A percentile compares a stretch with the other conserved stretches of the same genome.
phyloP scores from a whole-genome alignment of 2,797 vertebrate species.

The Fundulus diaphanus region DNA sequence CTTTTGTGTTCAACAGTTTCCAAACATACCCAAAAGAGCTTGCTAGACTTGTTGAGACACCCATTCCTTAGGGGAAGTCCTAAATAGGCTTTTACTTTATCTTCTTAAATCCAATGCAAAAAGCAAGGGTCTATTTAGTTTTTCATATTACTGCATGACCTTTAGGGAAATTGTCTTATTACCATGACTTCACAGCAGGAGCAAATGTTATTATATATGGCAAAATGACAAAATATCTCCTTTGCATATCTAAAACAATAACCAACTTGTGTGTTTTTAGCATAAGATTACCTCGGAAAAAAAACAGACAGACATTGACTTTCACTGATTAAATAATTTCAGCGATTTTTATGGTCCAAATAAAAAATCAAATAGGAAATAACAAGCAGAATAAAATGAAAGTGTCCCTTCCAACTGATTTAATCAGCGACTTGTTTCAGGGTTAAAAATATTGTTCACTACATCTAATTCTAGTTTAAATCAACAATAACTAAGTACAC shows the following conservation, averaged over 20 bases:
- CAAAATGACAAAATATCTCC: neutral
- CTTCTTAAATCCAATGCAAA: neutral
- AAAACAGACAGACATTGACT: neutral
- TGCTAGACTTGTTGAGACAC: no score
- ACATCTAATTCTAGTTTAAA: slow-evolving; percentile 52
- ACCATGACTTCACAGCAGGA: neutral
- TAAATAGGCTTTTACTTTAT: neutral
- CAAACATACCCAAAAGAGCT: neutral
- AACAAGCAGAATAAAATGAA: slow-evolving; percentile 38
- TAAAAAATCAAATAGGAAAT: slow-evolving; percentile 11
- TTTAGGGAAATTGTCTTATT: neutral
- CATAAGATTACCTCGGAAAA: slow-evolving; percentile 19
- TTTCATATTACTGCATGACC: neutral
- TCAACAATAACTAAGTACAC: slow-evolving; percentile 34
- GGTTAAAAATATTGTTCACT: slow-evolving; percentile 63
- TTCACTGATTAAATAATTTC: slow-evolving; percentile 41
- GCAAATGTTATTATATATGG: neutral
- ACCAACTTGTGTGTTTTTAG: neutral
- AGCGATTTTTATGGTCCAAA: slow-evolving; percentile 34
- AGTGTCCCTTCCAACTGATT: slow-evolving; percentile 42
- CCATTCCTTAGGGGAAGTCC: neutral
- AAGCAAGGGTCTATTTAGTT: neutral
- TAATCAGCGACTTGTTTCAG: slow-evolving; percentile 31
- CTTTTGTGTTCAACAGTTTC: neutral
- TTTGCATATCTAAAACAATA: neutral